A percentile compares a stretch with the other conserved stretches of the same genome.
Evolutionary conservation across 2,888 invertebrate species (phyloP).

Genomic region (Pristionchus exspectatus): DNA sequence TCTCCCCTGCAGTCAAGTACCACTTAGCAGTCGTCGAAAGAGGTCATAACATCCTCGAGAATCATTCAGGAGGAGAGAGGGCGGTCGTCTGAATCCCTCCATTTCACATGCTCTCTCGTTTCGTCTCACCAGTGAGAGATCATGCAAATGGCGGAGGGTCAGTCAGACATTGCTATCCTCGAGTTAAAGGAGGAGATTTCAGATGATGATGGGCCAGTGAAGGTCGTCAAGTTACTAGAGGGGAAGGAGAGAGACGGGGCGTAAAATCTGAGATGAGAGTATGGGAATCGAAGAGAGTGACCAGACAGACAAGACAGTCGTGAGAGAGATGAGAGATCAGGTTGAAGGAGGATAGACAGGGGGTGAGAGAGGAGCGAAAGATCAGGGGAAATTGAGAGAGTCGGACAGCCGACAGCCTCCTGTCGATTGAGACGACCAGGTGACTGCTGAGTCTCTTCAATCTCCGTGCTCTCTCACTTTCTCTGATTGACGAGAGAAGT

Average conservation of each 20-base stretch:
- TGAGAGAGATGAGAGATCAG: not conserved
- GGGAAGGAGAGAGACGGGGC: not conserved
- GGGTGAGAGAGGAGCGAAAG: not conserved
- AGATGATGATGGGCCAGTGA: slow-evolving; percentile 5
- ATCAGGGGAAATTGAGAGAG: not conserved
- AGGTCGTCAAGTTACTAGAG: not conserved
- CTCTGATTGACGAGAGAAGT: not conserved
- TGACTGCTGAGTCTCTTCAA: not conserved
- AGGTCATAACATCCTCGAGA: slow-evolving; percentile 46
- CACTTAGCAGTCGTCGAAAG: slow-evolving; percentile 7
- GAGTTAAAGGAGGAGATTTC: not conserved
- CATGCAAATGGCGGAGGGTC: not conserved
- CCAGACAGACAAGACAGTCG: not conserved
- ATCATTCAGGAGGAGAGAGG: not conserved
- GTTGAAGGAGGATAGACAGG: not conserved
- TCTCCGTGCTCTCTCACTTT: not conserved
- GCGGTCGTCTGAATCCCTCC: not conserved
- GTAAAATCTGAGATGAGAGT: not conserved
- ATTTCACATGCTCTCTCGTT: not conserved
- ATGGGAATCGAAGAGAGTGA: not conserved
- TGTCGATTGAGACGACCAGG: slow-evolving; percentile 36
- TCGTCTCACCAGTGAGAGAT: not conserved
- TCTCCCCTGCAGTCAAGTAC: not conserved
- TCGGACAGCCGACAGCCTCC: not conserved
- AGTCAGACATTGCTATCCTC: not conserved